Conservation (phyloP, 2,797 vertebrate genomes). For the Neopelma chrysocephalum region DNA sequence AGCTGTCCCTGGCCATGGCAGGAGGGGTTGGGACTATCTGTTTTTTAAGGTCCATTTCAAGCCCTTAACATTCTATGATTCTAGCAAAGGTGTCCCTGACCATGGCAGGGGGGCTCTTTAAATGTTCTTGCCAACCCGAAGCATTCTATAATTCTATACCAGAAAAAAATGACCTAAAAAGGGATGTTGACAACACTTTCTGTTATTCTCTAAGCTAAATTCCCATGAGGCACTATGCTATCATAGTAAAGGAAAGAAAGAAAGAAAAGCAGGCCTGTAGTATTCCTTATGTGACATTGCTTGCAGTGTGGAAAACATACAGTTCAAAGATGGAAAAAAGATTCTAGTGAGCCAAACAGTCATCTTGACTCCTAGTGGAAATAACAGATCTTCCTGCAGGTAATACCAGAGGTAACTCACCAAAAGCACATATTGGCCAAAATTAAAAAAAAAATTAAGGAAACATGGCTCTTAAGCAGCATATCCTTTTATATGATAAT, state of each 20-base stretch:
- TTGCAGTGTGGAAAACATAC: background rate
- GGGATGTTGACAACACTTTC: no score
- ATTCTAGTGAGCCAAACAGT: background rate
- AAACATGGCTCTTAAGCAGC: background rate
- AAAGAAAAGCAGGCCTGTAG: background rate
- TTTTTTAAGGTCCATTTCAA: no score
- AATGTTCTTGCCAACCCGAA: no score
- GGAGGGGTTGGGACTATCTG: no score
- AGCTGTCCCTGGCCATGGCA: no score
- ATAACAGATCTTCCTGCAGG: background rate
- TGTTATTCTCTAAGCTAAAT: no score
- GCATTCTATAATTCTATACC: no score
- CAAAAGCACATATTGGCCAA: background rate
- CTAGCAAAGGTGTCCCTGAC: no score
- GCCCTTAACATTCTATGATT: no score
- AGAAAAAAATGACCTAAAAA: no score
- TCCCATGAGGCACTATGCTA: no score
- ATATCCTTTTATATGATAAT: background rate
- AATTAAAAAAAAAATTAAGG: background rate
- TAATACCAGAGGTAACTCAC: background rate
- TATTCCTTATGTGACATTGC: background rate
- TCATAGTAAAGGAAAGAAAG: background rate
- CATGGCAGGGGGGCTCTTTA: no score
- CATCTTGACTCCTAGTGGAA: background rate
- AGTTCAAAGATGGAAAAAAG: background rate